Evolutionary conservation across 2,888 invertebrate species (phyloP).

Genomic region (Boloria selene): DNA sequence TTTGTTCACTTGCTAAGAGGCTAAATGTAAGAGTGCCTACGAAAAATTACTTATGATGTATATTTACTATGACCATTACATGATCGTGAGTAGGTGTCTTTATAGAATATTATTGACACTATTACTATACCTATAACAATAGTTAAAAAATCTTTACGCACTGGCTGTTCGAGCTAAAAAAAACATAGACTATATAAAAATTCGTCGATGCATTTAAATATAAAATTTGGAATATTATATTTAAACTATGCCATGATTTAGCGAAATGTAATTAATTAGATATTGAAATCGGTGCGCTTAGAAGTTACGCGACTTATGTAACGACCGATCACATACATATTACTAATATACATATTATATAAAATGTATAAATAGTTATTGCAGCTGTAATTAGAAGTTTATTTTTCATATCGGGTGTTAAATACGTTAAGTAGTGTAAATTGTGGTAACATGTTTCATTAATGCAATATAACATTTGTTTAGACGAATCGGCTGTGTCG

Average conservation of each 20-base stretch:
- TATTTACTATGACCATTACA: slow-evolving; percentile 75
- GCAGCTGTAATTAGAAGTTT: slow-evolving; percentile 82
- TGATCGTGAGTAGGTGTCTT: slow-evolving; percentile 76
- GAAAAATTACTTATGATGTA: slow-evolving; percentile 79
- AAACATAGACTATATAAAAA: slow-evolving; percentile 6
- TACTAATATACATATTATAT: slow-evolving; percentile 58
- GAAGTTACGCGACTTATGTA: slow-evolving; percentile 62
- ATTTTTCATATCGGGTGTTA: slow-evolving; percentile 82
- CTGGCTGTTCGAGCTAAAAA: slow-evolving; percentile 65
- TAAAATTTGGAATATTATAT: slow-evolving; percentile 46
- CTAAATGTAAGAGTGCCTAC: slow-evolving; percentile 77
- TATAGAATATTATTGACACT: not conserved
- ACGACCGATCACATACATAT: slow-evolving; percentile 59
- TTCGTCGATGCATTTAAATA: slow-evolving; percentile 37
- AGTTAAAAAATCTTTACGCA: slow-evolving; percentile 44
- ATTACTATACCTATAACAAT: slow-evolving; percentile 41
- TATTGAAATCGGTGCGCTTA: slow-evolving; percentile 73
- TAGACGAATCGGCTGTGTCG: slow-evolving; percentile 82
- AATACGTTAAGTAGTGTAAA: slow-evolving; percentile 80
- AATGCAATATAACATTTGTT: slow-evolving; percentile 69
- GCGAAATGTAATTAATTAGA: slow-evolving; percentile 61
- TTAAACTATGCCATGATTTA: slow-evolving; percentile 62
- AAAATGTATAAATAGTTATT: slow-evolving; percentile 83
- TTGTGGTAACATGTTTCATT: slow-evolving; percentile 74
- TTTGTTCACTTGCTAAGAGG: slow-evolving; percentile 57